A percentile compares a stretch with the other conserved stretches of the same genome.
phyloP scores from a whole-genome alignment of 2,113 vertebrate species.

The Sinocyclocheilus rhinocerous region DNA sequence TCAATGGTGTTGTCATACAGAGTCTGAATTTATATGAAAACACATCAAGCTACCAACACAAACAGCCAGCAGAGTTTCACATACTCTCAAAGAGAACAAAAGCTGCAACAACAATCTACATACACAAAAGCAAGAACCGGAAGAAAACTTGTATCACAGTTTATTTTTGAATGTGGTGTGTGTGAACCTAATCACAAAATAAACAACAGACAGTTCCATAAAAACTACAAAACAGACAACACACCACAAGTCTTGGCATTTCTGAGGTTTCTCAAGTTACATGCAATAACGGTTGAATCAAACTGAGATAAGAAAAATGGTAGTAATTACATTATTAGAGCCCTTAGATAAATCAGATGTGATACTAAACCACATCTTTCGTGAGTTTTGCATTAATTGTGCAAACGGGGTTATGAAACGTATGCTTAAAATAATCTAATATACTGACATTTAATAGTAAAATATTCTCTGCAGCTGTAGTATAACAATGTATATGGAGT shows the following conservation, averaged over 20 bases:
- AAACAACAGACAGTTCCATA: conserved; percentile 17
- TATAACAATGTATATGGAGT: background rate
- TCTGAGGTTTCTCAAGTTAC: conserved; percentile 12
- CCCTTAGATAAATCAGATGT: conserved; percentile 36
- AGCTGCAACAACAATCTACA: background rate
- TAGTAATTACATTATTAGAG: conserved; percentile 15
- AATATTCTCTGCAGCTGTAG: background rate
- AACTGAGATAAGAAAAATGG: conserved; percentile 3
- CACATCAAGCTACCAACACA: background rate
- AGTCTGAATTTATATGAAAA: background rate
- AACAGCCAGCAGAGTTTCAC: background rate
- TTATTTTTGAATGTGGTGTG: conserved; percentile 1
- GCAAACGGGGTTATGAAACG: background rate
- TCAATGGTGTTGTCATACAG: background rate
- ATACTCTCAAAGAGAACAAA: conserved; percentile 9
- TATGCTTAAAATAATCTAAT: conserved; percentile 27
- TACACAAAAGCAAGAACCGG: background rate
- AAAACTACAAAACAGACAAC: conserved; percentile 24
- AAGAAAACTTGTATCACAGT: conserved; percentile 15
- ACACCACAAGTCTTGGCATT: conserved; percentile 32
- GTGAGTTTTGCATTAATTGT: conserved; percentile 23
- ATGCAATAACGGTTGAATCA: conserved; percentile 27
- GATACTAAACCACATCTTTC: conserved; percentile 19
- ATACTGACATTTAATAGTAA: conserved; percentile 1
- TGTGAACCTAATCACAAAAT: background rate